Evolutionary conservation across 2,888 invertebrate genomes (phyloP), one percentile per base, ranked within the genome.

Genomic region (Polydrusus cervinus): DNA sequence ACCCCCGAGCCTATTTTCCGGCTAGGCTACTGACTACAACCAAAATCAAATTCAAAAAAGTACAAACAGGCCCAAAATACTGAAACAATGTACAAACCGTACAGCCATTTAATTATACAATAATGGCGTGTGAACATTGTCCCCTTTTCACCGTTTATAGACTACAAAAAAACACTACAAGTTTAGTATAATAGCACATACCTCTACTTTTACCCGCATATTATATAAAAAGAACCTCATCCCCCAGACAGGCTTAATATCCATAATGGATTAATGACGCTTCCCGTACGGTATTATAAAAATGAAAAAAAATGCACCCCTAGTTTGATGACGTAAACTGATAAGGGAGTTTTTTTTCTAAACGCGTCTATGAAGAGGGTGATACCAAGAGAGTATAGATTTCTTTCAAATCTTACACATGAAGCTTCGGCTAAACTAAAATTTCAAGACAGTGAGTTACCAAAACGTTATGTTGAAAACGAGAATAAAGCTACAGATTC

Each of bases 271-370:
- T 60, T 60, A 60, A 60, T 38, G 18, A 38, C 38, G 38, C 38
- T 60, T 60, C 57, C 57, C 16, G 18, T 60, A 38, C 38, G 10
- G 57, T 60, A 40, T 0, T 38, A 16, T 38, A 3, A 60, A 38
- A 38, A 38, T 38, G 38, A 60, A 38, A 57, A n/a, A n/a, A 60
- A 60, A 38, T 60, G 57, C 57, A 60, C 57, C 57, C 57, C 57
- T 60, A 60, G 57, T 11, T 38, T n/a, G 57, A 60, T 60, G 57
- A 60, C 57, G 57, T 60, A 38, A 38, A 38, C 57, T 18, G 57
- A 60, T 60, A 60, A 60, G 16, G 38, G 57, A 60, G 57, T 60
- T 38, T 53, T 55, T 57, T 53, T 34, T 34, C 34, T 55, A 34
- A 55, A 14, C 25, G 30, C 10, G 57, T 60, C 57, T 60, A 38